phyloP scores from a whole-genome alignment of 2,888 invertebrate species.

The Andrena hattorfiana region DNA sequence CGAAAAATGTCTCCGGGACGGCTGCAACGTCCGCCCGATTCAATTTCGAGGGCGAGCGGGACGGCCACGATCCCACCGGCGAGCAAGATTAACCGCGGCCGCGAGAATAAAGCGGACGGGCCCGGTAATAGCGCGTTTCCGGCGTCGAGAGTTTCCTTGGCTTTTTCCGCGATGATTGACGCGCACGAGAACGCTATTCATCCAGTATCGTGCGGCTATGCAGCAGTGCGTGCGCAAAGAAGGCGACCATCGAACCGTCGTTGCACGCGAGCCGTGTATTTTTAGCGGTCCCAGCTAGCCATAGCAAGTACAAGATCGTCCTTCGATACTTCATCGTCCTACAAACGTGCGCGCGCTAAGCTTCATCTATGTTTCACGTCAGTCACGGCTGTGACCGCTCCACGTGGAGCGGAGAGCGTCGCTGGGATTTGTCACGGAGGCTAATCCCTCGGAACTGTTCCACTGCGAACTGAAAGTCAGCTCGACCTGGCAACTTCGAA shows the following conservation, averaged over 20 bases:
- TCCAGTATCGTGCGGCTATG: conserved; percentile 14
- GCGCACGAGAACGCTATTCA: conserved; percentile 22
- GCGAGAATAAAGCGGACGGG: not conserved
- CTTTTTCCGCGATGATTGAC: conserved; percentile 5
- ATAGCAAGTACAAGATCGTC: not conserved
- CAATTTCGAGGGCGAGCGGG: not conserved
- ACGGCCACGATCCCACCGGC: not conserved
- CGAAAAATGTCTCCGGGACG: too few relatives aligned
- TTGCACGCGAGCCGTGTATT: conserved; percentile 34
- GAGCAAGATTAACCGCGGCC: not conserved
- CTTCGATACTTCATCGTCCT: not conserved
- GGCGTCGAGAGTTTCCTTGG: conserved; percentile 9
- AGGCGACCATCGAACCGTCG: conserved; percentile 7
- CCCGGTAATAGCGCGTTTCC: conserved; percentile 34
- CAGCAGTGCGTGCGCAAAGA: conserved; percentile 28
- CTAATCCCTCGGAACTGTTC: not conserved
- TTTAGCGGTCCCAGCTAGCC: conserved; percentile 18
- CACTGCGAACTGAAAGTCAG: not conserved
- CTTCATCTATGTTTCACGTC: not conserved
- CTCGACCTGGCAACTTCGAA: not conserved
- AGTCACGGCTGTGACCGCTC: not conserved
- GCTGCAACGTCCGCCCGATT: not conserved
- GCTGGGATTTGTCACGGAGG: not conserved
- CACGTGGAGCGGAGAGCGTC: not conserved
- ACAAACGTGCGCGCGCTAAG: not conserved